Evolutionary conservation across 1,140 invertebrate genomes (phyloP).

Genomic region (Nixonia krombeini): DNA sequence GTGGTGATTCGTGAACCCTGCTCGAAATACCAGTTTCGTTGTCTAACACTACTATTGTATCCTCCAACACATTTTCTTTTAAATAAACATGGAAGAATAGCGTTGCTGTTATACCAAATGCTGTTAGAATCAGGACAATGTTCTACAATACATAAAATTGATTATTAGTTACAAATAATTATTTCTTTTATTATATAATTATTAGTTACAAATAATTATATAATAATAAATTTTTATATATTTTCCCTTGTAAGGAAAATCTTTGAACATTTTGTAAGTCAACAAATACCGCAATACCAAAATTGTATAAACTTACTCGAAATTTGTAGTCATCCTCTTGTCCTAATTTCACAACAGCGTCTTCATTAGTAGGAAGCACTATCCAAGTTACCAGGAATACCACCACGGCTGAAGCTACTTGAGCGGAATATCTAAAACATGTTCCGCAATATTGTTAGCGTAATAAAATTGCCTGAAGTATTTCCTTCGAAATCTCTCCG

Average conservation of each 20-base stretch:
- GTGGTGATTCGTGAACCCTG: constrained; percentile 33
- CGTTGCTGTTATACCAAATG: constrained; percentile 73
- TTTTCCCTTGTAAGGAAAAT: too few relatives aligned
- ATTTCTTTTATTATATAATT: too few relatives aligned
- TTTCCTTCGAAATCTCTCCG: too few relatives aligned
- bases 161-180: too few relatives aligned
- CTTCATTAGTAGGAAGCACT: constrained; percentile 74
- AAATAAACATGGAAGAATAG: constrained; percentile 75
- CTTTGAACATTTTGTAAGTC: not conserved
- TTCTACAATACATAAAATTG: too few relatives aligned
- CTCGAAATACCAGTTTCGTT: constrained; percentile 32
- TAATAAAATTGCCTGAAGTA: too few relatives aligned
- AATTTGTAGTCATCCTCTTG: constrained; percentile 84
- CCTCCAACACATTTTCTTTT: constrained; percentile 62
- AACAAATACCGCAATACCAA: constrained; percentile 7
- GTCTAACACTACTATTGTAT: constrained; percentile 17
- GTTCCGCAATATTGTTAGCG: too few relatives aligned
- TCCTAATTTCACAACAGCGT: constrained; percentile 73
- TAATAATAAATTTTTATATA: not conserved
- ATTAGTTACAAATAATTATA: constrained; percentile 15
- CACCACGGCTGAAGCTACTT: constrained; percentile 82
- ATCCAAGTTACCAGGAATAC: constrained; percentile 86
- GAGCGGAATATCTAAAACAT: constrained; percentile 81
- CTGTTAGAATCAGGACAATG: constrained; percentile 73
- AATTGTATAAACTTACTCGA: constrained; percentile 72